A percentile compares a stretch with the other conserved stretches of the same genome.
phyloP scores from a whole-genome alignment of 2,797 vertebrate genomes.

The Babyrousa celebensis region DNA sequence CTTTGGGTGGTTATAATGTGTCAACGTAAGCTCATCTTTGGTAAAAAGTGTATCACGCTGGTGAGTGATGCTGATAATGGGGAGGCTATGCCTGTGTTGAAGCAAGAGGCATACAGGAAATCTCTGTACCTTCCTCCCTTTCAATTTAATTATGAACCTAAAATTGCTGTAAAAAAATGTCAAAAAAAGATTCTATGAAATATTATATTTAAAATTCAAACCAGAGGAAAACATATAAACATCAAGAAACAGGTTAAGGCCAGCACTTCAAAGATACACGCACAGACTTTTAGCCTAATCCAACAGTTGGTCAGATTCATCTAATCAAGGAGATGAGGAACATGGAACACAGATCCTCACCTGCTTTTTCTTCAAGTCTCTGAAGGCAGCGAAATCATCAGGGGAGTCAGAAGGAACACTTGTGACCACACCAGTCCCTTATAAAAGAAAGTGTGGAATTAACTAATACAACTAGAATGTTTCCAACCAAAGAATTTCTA shows the following conservation, averaged over 20 bases:
- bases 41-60: not conserved
- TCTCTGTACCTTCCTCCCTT: not conserved
- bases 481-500: not conserved
- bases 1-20: not conserved
- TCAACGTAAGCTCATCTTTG: not conserved
- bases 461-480: not conserved
- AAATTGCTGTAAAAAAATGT: not conserved
- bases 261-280: not conserved
- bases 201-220: conserved; percentile 58
- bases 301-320: no score
- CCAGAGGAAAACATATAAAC: conserved; percentile 7
- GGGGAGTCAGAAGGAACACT: conserved; percentile 98
- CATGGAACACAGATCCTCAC: conserved; percentile 88
- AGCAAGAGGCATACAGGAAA: not conserved
- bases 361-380: conserved; percentile 98
- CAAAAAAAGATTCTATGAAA: not conserved
- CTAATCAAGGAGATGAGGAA: not conserved
- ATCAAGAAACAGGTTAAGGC: conserved; percentile 43
- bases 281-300: not conserved
- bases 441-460: conserved; percentile 47
- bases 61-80: not conserved
- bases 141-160: not conserved
- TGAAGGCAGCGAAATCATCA: conserved; percentile 97
- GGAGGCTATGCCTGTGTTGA: not conserved
- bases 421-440: conserved; percentile 98